Evolutionary conservation across 64 coral and sea anemone genomes (phyloP).

Genomic region (Dendrophyllia cribrosa): DNA sequence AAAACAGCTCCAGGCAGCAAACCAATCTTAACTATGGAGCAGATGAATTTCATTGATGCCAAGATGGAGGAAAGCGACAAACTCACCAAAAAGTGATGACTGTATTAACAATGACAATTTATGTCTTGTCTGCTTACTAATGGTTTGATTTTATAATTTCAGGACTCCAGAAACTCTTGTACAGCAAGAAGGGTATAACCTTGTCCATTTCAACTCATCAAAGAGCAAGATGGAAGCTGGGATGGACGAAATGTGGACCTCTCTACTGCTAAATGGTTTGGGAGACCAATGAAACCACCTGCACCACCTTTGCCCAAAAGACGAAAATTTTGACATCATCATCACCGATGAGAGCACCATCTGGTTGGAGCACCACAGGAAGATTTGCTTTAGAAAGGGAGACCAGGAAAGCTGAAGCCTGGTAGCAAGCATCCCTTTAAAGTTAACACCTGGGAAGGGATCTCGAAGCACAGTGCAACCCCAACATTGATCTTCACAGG

Average conservation of each 20-base stretch:
- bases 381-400: conserved; percentile 58
- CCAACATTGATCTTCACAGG: conserved; percentile 33
- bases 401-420: conserved; percentile 31
- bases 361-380: conserved; percentile 43
- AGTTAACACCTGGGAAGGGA: conserved; percentile 62
- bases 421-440: conserved; percentile 17
- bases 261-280: conserved; percentile 55
- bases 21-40: background rate
- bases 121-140: too few relatives aligned
- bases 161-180: conserved; percentile 4
- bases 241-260: conserved; percentile 38
- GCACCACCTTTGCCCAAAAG: conserved; percentile 31
- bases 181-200: background rate
- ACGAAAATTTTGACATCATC: conserved; percentile 39
- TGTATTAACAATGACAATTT: background rate
- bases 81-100: background rate
- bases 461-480: conserved; percentile 23
- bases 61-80: conserved; percentile 44
- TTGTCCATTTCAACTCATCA: background rate
- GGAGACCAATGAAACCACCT: conserved; percentile 22
- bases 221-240: conserved; percentile 6
- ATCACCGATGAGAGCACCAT: conserved; percentile 64
- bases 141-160: background rate
- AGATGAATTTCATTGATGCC: background rate
- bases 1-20: background rate